phyloP scores from a whole-genome alignment of 1,140 invertebrate genomes.

The Tetragonula clypearis region DNA sequence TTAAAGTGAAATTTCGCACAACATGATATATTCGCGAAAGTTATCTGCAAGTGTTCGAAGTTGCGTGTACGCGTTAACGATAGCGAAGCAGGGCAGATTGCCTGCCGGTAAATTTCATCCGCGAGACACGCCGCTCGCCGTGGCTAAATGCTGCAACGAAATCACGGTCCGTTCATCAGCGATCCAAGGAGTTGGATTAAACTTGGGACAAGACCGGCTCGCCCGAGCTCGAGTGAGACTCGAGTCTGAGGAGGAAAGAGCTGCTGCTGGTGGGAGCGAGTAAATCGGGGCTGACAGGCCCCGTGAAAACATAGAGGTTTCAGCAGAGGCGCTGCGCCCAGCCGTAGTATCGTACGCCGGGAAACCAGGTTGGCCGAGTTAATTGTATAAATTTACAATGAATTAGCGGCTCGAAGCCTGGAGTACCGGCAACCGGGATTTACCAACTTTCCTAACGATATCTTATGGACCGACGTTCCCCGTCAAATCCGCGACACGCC shows the following conservation, averaged over 20 bases:
- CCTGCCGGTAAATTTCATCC: conserved; percentile 13
- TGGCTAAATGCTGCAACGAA: background rate
- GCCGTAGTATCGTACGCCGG: conserved; percentile 17
- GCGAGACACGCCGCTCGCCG: background rate
- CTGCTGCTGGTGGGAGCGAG: background rate
- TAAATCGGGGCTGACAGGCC: conserved; percentile 33
- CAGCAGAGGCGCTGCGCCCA: too few relatives aligned
- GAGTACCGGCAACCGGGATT: conserved; percentile 4
- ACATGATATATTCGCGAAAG: background rate
- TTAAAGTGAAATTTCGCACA: background rate
- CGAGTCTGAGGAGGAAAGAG: background rate
- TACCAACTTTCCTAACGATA: conserved; percentile 41
- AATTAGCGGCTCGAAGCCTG: conserved; percentile 51
- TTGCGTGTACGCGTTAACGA: background rate
- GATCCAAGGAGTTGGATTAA: conserved; percentile 19
- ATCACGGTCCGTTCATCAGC: conserved; percentile 32
- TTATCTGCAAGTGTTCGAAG: background rate
- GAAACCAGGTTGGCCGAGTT: conserved; percentile 46
- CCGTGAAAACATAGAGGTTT: conserved; percentile 31
- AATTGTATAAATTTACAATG: conserved; percentile 69
- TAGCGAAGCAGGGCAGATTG: background rate
- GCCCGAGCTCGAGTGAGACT: background rate
- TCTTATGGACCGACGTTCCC: background rate
- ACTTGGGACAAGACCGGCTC: background rate
- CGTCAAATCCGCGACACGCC: background rate